phyloP scores from a whole-genome alignment of 2,888 invertebrate species.

The Xestia rhomboidea region DNA sequence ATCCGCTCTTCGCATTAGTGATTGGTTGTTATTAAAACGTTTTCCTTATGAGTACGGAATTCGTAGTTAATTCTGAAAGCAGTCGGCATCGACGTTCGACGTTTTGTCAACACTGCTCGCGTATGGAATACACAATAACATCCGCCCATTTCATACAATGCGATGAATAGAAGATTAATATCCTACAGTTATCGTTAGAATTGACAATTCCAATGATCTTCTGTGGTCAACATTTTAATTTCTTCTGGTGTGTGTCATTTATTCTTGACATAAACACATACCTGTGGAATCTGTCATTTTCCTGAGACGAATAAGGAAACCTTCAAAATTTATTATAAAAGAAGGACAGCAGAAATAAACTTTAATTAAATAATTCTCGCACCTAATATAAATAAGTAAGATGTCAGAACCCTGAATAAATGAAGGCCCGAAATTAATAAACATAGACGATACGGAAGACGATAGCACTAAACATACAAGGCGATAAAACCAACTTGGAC shows the following conservation, averaged over 20 bases:
- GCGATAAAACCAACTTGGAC: constrained; percentile 57
- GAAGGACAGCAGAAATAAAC: constrained; percentile 5
- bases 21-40: constrained; percentile 57
- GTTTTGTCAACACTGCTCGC: constrained; percentile 77
- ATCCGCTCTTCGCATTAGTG: constrained; percentile 28
- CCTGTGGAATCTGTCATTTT: background rate
- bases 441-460: constrained; percentile 56
- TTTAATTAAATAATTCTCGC: constrained; percentile 32
- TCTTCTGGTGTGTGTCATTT: background rate
- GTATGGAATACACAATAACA: constrained; percentile 77
- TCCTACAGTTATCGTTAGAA: constrained; percentile 46
- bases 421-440: constrained; percentile 39
- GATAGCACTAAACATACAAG: constrained; percentile 52
- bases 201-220: constrained; percentile 44
- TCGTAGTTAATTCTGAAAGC: constrained; percentile 58
- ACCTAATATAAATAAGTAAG: constrained; percentile 32
- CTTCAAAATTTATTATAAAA: background rate
- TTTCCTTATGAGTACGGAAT: constrained; percentile 63
- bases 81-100: constrained; percentile 64
- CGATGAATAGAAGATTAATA: constrained; percentile 64
- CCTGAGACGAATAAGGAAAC: background rate
- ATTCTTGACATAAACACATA: background rate
- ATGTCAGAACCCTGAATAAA: constrained; percentile 38
- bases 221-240: constrained; percentile 35
- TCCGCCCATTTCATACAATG: constrained; percentile 68